Base-by-base conservation (phyloP, 2,888 invertebrate species). In the Entomobrya proxima region DNA sequence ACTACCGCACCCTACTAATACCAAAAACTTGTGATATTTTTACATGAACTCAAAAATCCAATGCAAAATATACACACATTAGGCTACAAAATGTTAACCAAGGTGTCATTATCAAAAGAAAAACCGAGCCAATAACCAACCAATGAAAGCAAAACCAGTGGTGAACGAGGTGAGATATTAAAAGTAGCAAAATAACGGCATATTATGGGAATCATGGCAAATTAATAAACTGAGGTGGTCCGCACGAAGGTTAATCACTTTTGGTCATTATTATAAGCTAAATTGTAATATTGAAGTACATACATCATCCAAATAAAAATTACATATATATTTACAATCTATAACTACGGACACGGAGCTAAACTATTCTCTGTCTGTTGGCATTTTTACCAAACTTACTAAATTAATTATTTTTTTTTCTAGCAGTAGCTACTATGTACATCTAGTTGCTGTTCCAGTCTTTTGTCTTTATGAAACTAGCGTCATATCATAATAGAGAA, bases 71-170 rank as follows among this genome's bases (percentile, higher is more conserved):
- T 61, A 75, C 21, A 37, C 79, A 44, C 44, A 50, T 21, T 35
- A n/a, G n/a, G n/a, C 76, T 67, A 50, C 40, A 21, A 27, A 21
- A 52, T 64, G 40, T 58, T 79, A 67, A 35, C 32, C 44, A 50
- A 61, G 67, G 35, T 67, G 69, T 47, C 7, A 47, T 44, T 30
- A 61, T 44, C n/a, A n/a, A 61, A 6, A 37, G 18, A 44, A 47
- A 80, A 80, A 79, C 79, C 67, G 47, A 80, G 61, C 77, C 77
- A 40, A 75, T 58, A 47, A 61, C 77, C 44, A 64, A 78, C 44
- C 35, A 58, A 58, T 37, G 35, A 24, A 61, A 78, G 64, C 61
- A 78, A 78, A 40, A 44, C 61, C 24, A 78, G 44, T 44, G 47
- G 47, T 72, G 44, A 72, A 72, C 32, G 27, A 13, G 47, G 44